Evolutionary conservation across 2,113 vertebrate species (phyloP), one percentile per base, ranked within the genome.

Genomic region (Chamaetylas fuelleborni): DNA sequence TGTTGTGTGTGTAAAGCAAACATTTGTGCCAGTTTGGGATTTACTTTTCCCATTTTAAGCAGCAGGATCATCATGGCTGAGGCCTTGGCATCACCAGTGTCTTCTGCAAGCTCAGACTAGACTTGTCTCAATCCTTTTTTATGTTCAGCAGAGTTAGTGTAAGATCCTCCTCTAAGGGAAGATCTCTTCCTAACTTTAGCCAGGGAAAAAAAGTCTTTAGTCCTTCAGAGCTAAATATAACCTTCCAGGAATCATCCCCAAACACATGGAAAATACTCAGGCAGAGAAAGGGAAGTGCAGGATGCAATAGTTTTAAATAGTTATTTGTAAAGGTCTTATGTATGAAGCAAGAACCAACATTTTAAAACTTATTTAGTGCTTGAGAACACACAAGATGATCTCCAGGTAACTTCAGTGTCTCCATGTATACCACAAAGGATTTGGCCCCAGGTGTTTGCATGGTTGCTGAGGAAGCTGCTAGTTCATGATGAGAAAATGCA

Each of bases 191-290:
- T 81, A 69, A 86, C 25, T 51, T 92, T 57, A 96, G 29, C 17
- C 14, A 56, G 65, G 69, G 48, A 86, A 88, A 88, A 45, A 71
- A 22, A 14, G 7, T 67, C 38, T 81, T 38, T 22, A 88, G 57
- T 71, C 40, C 40, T 94, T 92, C 51, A 86, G 58, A 87, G 78
- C 64, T 81, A 87, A 95, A 86, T 81, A 74, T 60, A 96, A 56
- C 9, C 22, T 62, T 40, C 36, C 14, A 6, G 48, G 90, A 95
- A 87, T 72, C 58, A 25, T 34, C 31, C 34, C 38, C 61, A 72
- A 78, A 36, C 36, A 53, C 36, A 31, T 56, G 82, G 54, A 81
- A 89, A 67, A 79, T 25, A 73, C 24, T 86, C 60, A 84, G 22
- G 12, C 42, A 6, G 11, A 36, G 42, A 73, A 73, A 57, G 23